A percentile compares a stretch with the other conserved stretches of the same genome.
These are phyloP conservation scores for Halictus quadricinctus DNA, from an alignment of 2,888 invertebrate genomes.

Conservation along the genomic window DNA sequence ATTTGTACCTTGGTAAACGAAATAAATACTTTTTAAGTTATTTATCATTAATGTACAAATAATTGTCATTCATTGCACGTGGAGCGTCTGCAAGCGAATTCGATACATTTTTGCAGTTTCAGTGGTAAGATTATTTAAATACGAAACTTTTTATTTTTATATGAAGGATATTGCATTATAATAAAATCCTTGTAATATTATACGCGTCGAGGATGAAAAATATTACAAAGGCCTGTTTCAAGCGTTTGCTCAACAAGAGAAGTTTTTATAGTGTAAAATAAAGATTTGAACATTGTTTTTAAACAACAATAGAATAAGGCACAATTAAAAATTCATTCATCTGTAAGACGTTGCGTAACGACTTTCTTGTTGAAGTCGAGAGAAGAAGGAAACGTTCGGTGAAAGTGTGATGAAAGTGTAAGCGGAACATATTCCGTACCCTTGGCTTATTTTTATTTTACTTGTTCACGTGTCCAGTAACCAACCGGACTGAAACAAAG, in stretches of 20 bases:
- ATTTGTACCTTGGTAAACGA: constrained; percentile 67
- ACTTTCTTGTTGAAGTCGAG: constrained; percentile 26
- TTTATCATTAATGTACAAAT: constrained; percentile 76
- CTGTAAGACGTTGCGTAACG: constrained; percentile 27
- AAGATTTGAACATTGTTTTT: neutral
- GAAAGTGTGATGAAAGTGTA: constrained; percentile 57
- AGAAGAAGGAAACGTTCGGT: constrained; percentile 21
- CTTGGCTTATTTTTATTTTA: constrained; percentile 28
- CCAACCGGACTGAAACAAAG: neutral
- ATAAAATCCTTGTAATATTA: neutral
- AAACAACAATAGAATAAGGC: neutral
- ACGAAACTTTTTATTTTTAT: constrained; percentile 5
- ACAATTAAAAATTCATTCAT: constrained; percentile 16
- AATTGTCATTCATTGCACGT: constrained; percentile 68
- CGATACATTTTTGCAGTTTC: neutral
- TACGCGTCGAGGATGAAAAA: neutral
- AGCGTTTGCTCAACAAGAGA: neutral
- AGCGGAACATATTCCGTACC: constrained; percentile 29
- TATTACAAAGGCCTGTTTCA: neutral
- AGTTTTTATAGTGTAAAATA: neutral
- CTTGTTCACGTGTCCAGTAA: neutral
- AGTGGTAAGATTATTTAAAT: neutral
- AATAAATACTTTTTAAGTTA: constrained; percentile 75
- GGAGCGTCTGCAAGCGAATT: neutral
- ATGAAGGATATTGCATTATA: neutral